These are phyloP conservation scores for Morone chrysops DNA, from an alignment of 2,113 vertebrate genomes.

Conservation along the genomic window DNA sequence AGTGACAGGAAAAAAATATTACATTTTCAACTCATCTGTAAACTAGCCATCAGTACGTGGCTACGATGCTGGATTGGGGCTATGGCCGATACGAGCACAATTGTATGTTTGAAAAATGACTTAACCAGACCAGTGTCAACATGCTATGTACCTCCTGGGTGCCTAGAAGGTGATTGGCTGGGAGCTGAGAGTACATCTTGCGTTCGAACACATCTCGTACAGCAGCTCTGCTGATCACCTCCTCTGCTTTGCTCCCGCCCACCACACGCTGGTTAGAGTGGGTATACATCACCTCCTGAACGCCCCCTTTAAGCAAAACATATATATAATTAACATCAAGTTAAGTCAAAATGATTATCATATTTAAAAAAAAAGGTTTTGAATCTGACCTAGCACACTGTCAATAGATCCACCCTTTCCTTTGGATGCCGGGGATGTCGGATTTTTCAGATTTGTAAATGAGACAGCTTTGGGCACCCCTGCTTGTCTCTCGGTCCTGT, in stretches of 20 bases:
- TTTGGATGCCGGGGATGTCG: slow-evolving; percentile 18
- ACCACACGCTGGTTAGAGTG: slow-evolving; percentile 97
- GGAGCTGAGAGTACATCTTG: slow-evolving; percentile 92
- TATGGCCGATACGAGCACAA: background rate
- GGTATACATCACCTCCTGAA: slow-evolving; percentile 90
- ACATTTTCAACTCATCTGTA: slow-evolving; percentile 4
- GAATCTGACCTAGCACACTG: slow-evolving; percentile 84
- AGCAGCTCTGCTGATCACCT: slow-evolving; percentile 90
- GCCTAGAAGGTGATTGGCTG: slow-evolving; percentile 88
- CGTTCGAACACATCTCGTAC: slow-evolving; percentile 91
- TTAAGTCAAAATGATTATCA: background rate
- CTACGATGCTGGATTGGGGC: background rate
- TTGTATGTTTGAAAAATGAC: background rate
- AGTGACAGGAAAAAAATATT: background rate
- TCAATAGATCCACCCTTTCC: slow-evolving; percentile 73
- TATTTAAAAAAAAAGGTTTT: background rate
- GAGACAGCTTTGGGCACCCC: slow-evolving; percentile 16
- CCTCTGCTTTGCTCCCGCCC: slow-evolving; percentile 95
- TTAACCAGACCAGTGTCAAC: background rate
- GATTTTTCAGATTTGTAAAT: slow-evolving; percentile 55
- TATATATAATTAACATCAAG: background rate
- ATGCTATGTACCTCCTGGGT: slow-evolving; percentile 85
- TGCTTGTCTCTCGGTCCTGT: background rate
- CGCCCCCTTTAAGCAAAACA: slow-evolving; percentile 81
- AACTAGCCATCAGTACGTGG: background rate